Base-by-base conservation (phyloP, 2,113 vertebrate species). In the Sylvia atricapilla region DNA sequence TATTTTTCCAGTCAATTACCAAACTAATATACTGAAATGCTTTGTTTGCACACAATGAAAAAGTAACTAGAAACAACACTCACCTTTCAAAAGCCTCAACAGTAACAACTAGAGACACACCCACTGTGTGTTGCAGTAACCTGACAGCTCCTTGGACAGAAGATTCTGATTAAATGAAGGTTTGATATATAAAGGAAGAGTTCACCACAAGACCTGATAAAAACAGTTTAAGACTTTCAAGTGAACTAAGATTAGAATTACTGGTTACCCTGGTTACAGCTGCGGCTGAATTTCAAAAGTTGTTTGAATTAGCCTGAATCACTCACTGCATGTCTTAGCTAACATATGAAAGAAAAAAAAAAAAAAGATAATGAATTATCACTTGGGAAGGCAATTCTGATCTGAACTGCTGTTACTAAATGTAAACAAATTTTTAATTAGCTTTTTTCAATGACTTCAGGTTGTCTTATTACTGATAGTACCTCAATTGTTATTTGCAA, bases 391-490 rank as follows among this genome's bases (percentile, higher is more conserved):
- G 68, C 9, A 95, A 80, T 95, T 95, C 68, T 91, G 75, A 92
- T 85, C 63, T 47, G 55, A 90, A 75, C 24, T 93, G 56, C 62
- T 85, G 73, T 74, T 95, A 55, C 41, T 78, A 93, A 93, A 84
- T 86, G 92, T 92, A 96, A 95, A 95, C 87, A 94, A 81, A n/a
- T 56, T 95, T 95, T 93, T 88, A 95, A 95, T 94, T 95, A 84
- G 33, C 64, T 89, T 92, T 59, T 82, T 76, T 89, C 70, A 80
- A 67, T 86, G 9, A 81, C 85, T 94, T 90, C 64, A 86, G 11
- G 49, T 95, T 92, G 60, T 75, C 27, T 22, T 75, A 27, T 76
- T 93, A 78, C 67, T 92, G 75, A 88, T 50, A 93, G 87, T 6
- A 70, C 31, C 55, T 60, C 69, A 78, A 64, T n/a, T 70, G 76